phyloP scores from a whole-genome alignment of 2,888 invertebrate genomes.

The Aphidius colemani region DNA sequence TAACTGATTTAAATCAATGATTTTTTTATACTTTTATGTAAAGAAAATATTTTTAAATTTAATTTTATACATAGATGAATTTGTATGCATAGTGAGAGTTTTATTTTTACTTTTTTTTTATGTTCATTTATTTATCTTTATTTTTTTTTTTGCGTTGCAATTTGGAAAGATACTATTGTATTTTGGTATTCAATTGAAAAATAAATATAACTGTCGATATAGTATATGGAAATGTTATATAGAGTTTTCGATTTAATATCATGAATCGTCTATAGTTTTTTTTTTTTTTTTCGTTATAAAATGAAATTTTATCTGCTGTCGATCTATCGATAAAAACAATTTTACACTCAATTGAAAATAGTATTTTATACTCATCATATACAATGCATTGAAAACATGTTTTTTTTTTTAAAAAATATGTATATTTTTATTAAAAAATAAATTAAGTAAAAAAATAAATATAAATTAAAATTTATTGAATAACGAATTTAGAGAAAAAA shows the following conservation, averaged over 20 bases:
- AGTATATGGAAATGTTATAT: not conserved
- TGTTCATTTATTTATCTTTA: too few species aligned
- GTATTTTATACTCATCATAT: not conserved
- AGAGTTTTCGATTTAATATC: constrained; percentile 2
- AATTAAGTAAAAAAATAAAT: too few species aligned
- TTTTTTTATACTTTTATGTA: not conserved
- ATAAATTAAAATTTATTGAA: too few species aligned
- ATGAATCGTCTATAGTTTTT: constrained; percentile 9
- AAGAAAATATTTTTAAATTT: not conserved
- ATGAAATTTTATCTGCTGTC: constrained; percentile 13
- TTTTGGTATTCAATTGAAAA: too few species aligned
- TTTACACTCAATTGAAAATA: constrained; percentile 37
- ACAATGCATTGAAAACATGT: not conserved
- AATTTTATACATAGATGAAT: not conserved
- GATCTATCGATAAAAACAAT: constrained; percentile 36
- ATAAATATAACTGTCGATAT: too few species aligned
- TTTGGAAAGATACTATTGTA: too few species aligned
- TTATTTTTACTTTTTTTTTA: too few species aligned
- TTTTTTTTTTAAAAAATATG: not conserved
- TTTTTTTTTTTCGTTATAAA: not conserved
- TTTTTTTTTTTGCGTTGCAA: too few species aligned
- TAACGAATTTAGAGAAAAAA: too few species aligned
- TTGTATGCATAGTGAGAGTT: too few species aligned
- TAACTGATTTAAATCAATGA: not conserved
- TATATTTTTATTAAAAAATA: too few species aligned